Percentiles rank a stretch among this genome's conserved stretches.
Evolutionary conservation across 2,797 vertebrate genomes (phyloP).

Genomic region (Anas capensis): DNA sequence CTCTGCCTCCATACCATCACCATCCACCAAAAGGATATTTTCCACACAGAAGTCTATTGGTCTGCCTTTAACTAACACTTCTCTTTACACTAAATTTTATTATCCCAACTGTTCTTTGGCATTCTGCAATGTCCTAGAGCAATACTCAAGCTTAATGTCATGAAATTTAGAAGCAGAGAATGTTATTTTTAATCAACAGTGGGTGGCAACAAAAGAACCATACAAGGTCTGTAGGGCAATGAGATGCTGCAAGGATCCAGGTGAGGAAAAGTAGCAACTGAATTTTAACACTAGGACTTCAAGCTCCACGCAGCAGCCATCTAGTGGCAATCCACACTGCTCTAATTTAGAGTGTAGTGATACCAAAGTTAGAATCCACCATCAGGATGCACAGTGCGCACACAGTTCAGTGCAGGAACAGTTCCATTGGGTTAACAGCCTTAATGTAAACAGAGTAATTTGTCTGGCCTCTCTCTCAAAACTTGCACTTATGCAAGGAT

Average conservation of each 20-base stretch:
- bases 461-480: background rate
- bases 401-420: too few species aligned
- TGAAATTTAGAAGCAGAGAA: background rate
- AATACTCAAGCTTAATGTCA: background rate
- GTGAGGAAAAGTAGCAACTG: background rate
- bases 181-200: background rate
- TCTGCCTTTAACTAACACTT: background rate
- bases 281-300: background rate
- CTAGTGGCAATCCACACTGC: background rate
- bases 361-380: background rate
- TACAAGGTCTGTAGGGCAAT: background rate
- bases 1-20: background rate
- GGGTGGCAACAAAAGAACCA: background rate
- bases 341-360: background rate
- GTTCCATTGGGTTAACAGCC: background rate
- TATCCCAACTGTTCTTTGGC: background rate
- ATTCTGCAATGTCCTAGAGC: background rate
- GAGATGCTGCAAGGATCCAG: background rate
- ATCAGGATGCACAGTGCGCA: accelerated
- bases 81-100: background rate
- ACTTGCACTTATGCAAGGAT: background rate
- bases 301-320: background rate
- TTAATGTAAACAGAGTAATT: background rate
- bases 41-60: background rate
- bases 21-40: background rate